These are phyloP conservation scores for Antennarius striatus DNA, from an alignment of 2,113 vertebrate species.

Conservation along the genomic window DNA sequence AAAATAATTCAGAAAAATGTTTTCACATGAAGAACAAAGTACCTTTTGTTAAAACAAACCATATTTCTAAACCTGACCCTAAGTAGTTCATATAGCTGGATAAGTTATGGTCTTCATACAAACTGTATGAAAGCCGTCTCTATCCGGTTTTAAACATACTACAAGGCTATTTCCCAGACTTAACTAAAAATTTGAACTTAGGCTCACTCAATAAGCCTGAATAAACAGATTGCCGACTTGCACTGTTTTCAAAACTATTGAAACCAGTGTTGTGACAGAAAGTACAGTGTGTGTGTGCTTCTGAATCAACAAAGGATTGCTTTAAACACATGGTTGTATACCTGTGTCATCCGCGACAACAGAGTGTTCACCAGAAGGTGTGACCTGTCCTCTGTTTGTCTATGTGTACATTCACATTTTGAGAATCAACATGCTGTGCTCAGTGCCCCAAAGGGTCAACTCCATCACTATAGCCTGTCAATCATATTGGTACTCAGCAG, in stretches of 20 bases:
- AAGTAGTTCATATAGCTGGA: neutral
- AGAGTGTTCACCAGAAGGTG: slow-evolving; percentile 46
- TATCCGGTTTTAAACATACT: neutral
- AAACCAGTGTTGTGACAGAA: neutral
- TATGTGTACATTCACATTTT: slow-evolving; percentile 13
- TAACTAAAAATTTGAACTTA: neutral
- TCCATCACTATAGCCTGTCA: slow-evolving; percentile 29
- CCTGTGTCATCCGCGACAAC: slow-evolving; percentile 31
- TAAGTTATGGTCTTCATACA: neutral
- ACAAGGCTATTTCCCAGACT: neutral
- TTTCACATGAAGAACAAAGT: too few species aligned
- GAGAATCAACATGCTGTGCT: slow-evolving; percentile 43
- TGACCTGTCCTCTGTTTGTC: slow-evolving; percentile 28
- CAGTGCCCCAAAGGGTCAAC: slow-evolving; percentile 26
- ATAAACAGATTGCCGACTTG: neutral
- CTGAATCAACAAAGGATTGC: slow-evolving; percentile 29
- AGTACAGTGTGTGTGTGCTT: slow-evolving; percentile 9
- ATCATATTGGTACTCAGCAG: slow-evolving; percentile 48
- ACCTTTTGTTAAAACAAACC: too few species aligned
- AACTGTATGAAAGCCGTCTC: neutral
- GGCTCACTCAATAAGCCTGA: neutral
- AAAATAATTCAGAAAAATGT: too few species aligned
- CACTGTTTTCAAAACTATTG: slow-evolving; percentile 7
- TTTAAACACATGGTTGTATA: slow-evolving; percentile 27
- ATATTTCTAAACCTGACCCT: too few species aligned